Evolutionary conservation across 2,113 vertebrate species (phyloP).

Genomic region (Galbula dea): DNA sequence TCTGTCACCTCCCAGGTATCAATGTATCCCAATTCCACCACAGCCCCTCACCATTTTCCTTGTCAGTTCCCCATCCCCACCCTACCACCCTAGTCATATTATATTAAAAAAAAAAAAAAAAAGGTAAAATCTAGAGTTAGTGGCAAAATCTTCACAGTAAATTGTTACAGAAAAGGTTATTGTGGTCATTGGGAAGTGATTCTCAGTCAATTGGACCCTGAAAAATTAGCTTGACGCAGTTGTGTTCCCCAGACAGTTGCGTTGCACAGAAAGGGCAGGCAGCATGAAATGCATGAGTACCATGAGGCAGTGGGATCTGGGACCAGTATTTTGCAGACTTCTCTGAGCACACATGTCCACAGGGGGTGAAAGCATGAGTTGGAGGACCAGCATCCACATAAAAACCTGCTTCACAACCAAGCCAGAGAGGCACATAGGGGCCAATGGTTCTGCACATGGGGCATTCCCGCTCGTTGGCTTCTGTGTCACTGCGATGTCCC

Average conservation of each 20-base stretch:
- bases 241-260: slow-evolving; percentile 87
- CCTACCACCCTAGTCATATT: slow-evolving; percentile 33
- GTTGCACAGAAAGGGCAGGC: slow-evolving; percentile 95
- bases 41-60: neutral
- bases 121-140: slow-evolving; percentile 74
- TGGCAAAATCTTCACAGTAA: slow-evolving; percentile 86
- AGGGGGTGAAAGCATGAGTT: slow-evolving; percentile 92
- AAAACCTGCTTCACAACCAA: slow-evolving; percentile 94
- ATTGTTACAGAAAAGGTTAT: slow-evolving; percentile 53
- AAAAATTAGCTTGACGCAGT: slow-evolving; percentile 94
- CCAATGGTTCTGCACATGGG: slow-evolving; percentile 96
- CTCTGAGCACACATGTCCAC: slow-evolving; percentile 96
- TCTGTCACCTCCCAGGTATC: slow-evolving; percentile 42
- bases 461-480: slow-evolving; percentile 90
- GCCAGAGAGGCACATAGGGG: slow-evolving; percentile 94
- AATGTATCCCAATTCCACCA: slow-evolving; percentile 9
- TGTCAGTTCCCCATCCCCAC: neutral
- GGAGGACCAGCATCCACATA: slow-evolving; percentile 94
- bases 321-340: slow-evolving; percentile 96
- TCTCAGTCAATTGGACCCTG: slow-evolving; percentile 94
- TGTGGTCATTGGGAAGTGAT: neutral
- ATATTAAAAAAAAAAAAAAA: slow-evolving; percentile 66
- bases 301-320: slow-evolving; percentile 94
- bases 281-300: slow-evolving; percentile 95
- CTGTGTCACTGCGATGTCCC: slow-evolving; percentile 92